phyloP scores from a whole-genome alignment of 2,113 vertebrate species.

The Talpa occidentalis region DNA sequence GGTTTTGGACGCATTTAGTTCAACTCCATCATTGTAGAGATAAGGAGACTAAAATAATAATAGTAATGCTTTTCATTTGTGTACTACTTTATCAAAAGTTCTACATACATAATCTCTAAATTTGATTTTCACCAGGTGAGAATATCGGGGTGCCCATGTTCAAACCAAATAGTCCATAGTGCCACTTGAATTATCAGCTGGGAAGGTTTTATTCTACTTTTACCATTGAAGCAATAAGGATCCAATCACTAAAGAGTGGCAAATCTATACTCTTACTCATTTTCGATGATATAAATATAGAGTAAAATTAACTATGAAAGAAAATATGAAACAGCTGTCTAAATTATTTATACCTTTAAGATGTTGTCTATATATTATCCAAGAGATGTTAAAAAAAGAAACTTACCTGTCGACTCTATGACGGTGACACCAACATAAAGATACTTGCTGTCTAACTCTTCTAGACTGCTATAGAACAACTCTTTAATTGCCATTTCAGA shows the following conservation, averaged over 20 bases:
- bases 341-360: background rate
- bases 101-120: background rate
- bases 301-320: background rate
- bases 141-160: background rate
- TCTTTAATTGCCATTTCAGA: conserved; percentile 80
- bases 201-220: background rate
- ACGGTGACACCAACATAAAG: conserved; percentile 87
- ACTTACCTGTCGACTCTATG: conserved; percentile 84
- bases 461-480: conserved; percentile 79
- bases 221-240: background rate
- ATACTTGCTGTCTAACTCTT: conserved; percentile 83
- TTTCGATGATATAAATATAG: conserved; percentile 10
- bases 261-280: background rate
- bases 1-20: background rate
- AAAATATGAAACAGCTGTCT: background rate
- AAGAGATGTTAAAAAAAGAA: background rate
- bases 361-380: background rate
- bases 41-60: background rate
- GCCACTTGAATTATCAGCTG: background rate
- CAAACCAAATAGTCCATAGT: background rate
- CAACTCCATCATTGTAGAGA: background rate
- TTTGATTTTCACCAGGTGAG: conserved; percentile 16
- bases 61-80: background rate
- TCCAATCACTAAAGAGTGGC: background rate
- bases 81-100: background rate